Evolutionary conservation across 2,113 vertebrate species (phyloP), one percentile per base, ranked within the genome.

Genomic region (Microtus montanus): DNA sequence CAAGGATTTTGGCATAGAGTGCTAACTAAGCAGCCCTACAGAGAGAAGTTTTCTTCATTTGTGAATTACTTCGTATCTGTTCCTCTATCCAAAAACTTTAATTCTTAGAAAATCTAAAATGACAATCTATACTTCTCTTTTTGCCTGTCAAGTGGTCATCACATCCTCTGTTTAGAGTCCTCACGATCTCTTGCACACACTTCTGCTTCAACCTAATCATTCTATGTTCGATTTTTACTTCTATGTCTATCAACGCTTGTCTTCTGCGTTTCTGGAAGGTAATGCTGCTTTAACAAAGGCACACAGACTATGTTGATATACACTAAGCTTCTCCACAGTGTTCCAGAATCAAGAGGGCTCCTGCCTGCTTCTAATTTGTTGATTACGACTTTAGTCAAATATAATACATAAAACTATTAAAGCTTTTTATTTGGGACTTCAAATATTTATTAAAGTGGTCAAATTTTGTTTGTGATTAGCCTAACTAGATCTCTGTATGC

Each of bases 1-100:
- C 10, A 80, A 96, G 90, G 61, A 88, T 82, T 94, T 52, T 77
- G 38, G 83, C 78, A 89, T 30, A 58, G 28, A 92, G 2, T 94
- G 80, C 79, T 88, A 94, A 97, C 84, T 88, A 94, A 97, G 20
- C 92, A 95, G 71, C 87, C 84, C 87, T 52, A 7, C n/a, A 80
- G 1, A 93, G 13, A 93, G 22, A n/a, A 94, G 54, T 84, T 92
- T 85, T 92, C 70, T 73, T 88, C 66, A 79, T 74, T 74, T 84
- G 38, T 95, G 41, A 93, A 95, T 88, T 88, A 91, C 66, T 35
- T 91, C 84, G 19, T 82, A 95, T 89, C 90, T 95, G 83, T 94
- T 95, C 82, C 93, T 94, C 83, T 89, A 79, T 96, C 15, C 35
- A 95, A 95, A 38, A 38, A 90, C 83, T 91, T 13, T 83, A 73